These are phyloP conservation scores for Halocynthia aurantium DNA, from an alignment of 23 tunicate genomes.

Conservation along the genomic window DNA sequence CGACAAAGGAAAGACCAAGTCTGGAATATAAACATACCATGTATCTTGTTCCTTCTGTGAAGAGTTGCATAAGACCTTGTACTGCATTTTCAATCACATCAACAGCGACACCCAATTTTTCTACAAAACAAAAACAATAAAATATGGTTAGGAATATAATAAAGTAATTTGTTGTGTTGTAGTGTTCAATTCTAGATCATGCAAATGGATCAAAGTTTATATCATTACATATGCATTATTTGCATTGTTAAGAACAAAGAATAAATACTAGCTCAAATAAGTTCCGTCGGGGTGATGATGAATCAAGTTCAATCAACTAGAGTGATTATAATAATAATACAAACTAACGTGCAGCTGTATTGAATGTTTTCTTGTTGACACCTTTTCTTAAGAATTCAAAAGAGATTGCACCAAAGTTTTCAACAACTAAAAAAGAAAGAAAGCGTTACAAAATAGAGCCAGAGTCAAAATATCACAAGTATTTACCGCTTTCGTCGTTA, in stretches of 20 bases:
- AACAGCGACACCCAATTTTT: constrained; percentile 44
- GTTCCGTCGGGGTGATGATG: no score
- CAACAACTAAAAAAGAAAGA: constrained; percentile 10
- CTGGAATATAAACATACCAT: no score
- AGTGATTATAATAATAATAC: no score
- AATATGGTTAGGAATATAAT: neutral
- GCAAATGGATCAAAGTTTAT: no score
- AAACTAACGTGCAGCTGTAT: constrained; percentile 52
- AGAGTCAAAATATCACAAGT: neutral
- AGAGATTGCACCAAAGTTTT: constrained; percentile 67
- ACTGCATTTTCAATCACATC: constrained; percentile 57
- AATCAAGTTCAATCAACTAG: no score
- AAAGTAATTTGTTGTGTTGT: neutral
- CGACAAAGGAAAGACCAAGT: no score
- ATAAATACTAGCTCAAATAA: no score
- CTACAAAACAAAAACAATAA: neutral
- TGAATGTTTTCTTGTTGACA: constrained; percentile 62
- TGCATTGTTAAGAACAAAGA: no score
- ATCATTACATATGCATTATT: no score
- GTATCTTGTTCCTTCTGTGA: constrained; percentile 66
- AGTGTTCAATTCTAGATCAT: no score
- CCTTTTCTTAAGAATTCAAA: constrained; percentile 66
- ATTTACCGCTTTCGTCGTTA: constrained; percentile 23
- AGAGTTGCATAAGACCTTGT: constrained; percentile 79
- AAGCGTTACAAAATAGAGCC: neutral